phyloP scores from a whole-genome alignment of 2,113 vertebrate species.

The Oreochromis niloticus region DNA sequence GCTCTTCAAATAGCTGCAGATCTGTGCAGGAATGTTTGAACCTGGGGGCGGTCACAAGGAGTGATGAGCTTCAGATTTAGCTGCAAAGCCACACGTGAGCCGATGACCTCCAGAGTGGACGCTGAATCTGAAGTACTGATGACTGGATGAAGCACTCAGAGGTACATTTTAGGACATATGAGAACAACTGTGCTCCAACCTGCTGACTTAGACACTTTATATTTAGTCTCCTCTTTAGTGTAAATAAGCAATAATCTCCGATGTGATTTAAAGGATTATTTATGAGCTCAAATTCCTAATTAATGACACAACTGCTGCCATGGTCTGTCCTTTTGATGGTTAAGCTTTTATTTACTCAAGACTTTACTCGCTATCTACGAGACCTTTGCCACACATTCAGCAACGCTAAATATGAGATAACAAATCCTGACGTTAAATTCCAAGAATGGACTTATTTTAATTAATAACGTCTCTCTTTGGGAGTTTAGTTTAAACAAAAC shows the following conservation, averaged over 20 bases:
- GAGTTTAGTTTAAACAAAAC: background rate
- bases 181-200: background rate
- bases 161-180: background rate
- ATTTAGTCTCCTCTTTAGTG: background rate
- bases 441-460: background rate
- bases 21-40: background rate
- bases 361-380: background rate
- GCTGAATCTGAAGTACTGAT: background rate
- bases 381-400: background rate
- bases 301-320: accelerated
- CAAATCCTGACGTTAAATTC: background rate
- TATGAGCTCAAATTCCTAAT: background rate
- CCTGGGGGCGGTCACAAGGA: background rate
- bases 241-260: background rate
- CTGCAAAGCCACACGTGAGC: background rate
- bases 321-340: background rate
- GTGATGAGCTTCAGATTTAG: background rate
- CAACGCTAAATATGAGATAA: background rate
- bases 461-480: background rate
- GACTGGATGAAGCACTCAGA: background rate
- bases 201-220: background rate
- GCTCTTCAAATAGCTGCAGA: background rate
- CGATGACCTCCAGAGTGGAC: background rate
- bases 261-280: background rate
- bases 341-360: background rate